Conservation (phyloP, 2,797 vertebrate genomes). For the Acanthis flammea region DNA sequence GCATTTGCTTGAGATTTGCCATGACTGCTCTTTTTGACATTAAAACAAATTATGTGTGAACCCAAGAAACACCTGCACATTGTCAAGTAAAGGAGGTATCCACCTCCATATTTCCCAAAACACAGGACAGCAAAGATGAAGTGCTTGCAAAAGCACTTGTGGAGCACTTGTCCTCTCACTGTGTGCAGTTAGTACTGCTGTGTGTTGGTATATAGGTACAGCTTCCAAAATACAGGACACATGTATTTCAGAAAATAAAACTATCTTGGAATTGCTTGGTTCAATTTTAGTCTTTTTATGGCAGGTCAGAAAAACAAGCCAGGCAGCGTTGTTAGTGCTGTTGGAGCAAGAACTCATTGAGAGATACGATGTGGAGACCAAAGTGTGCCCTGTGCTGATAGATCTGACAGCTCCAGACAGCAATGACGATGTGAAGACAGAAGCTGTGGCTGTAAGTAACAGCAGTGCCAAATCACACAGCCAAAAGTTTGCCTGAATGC, state of each 20-base stretch:
- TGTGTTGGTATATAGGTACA: not conserved
- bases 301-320: constrained; percentile 88
- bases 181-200: not conserved
- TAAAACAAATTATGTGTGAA: not conserved
- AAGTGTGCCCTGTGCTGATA: constrained; percentile 87
- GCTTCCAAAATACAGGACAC: not conserved
- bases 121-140: not conserved
- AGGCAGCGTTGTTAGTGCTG: constrained; percentile 85
- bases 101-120: not conserved
- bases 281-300: not conserved
- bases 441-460: constrained; percentile 86
- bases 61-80: not conserved
- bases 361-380: constrained; percentile 83
- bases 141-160: not conserved
- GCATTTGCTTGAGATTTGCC: not conserved
- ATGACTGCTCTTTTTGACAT: not conserved
- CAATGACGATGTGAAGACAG: constrained; percentile 88
- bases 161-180: not conserved
- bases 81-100: not conserved
- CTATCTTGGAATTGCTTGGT: not conserved
- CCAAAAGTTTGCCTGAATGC: not conserved
- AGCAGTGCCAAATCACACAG: not conserved
- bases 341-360: constrained; percentile 88
- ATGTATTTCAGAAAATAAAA: not conserved
- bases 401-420: constrained; percentile 88